Evolutionary conservation across 1,140 invertebrate genomes (phyloP).

Genomic region (Brachionus plicatilis): DNA sequence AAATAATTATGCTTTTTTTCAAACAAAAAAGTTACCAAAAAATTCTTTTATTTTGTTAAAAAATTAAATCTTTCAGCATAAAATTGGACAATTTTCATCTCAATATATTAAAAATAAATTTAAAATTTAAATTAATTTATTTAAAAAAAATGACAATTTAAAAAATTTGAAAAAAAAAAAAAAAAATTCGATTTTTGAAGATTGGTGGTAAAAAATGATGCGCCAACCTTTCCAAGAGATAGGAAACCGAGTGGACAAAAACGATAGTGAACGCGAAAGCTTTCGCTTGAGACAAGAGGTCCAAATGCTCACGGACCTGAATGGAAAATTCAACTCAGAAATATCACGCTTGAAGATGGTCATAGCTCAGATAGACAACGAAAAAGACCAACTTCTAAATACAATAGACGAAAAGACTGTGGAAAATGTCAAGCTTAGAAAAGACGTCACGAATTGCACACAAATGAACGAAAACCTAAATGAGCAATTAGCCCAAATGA

Average conservation of each 20-base stretch:
- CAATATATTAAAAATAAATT: too few species aligned
- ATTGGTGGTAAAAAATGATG: neutral
- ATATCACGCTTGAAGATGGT: neutral
- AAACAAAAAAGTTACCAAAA: too few species aligned
- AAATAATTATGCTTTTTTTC: too few species aligned
- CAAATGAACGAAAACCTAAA: conserved; percentile 49
- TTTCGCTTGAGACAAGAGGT: conserved; percentile 6
- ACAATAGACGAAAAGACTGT: conserved; percentile 2
- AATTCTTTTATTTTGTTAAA: too few species aligned
- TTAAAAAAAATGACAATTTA: neutral
- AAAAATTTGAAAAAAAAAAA: neutral
- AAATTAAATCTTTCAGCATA: too few species aligned
- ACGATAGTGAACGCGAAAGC: neutral
- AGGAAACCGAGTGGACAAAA: neutral
- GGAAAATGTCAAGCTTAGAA: conserved; percentile 24
- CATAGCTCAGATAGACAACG: conserved; percentile 8
- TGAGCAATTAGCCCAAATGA: conserved; percentile 48
- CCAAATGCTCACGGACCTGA: neutral
- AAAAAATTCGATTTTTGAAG: neutral
- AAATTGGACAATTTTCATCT: too few species aligned
- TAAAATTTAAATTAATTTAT: too few species aligned
- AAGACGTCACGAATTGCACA: conserved; percentile 39
- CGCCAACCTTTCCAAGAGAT: neutral
- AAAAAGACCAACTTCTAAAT: conserved; percentile 19
- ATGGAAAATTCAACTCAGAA: neutral